Base-by-base conservation (phyloP, 2,113 vertebrate species). In the Sebastes schlegelii region DNA sequence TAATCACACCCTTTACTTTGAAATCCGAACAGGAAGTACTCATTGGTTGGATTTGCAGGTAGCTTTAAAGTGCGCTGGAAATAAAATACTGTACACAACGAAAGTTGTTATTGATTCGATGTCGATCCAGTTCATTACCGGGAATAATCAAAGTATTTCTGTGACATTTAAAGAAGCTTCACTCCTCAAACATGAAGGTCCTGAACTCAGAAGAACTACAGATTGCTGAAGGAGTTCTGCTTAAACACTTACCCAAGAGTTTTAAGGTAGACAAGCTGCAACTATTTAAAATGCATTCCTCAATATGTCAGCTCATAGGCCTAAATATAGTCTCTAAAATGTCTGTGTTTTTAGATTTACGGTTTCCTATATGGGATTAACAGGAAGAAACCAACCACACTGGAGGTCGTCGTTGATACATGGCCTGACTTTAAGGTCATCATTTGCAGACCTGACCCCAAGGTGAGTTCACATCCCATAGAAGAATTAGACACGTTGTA, bases 381-480 rank as follows among this genome's bases (percentile, higher is more conserved):
- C 79, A 90, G 91, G 71, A 86, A 83, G 46, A 94, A 91, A 60
- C 83, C 86, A 2, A 87, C 1, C 11, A 81, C 71, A 7, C 0
- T 89, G 52, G 84, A 94, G 75, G 51, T 92, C 1, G 1, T 92
- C 6, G 93, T 94, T 17, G 93, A 95, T 68, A 0, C 70, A 0
- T 95, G 94, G 93, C 94, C 93, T 0, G 88, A 92, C 52, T 95
- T 94, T 80, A 93, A 87, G 49, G 88, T 90, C 0, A 86, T 94
- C 7, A 67, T 95, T 55, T 91, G 85, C 34, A 64, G 82, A 78
- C 85, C 91, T 7, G 6, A 85, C 19, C 63, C 71, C 2, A 34
- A 74, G 71, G 92, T 91, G 77, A 74, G 90, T 77, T 74, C 49
- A 66, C 0, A 13, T 21, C 16, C 34, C 3, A 0, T 0, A 8